Conservation (phyloP, 1,140 invertebrate genomes). For the Trypoxylus dichotomus region DNA sequence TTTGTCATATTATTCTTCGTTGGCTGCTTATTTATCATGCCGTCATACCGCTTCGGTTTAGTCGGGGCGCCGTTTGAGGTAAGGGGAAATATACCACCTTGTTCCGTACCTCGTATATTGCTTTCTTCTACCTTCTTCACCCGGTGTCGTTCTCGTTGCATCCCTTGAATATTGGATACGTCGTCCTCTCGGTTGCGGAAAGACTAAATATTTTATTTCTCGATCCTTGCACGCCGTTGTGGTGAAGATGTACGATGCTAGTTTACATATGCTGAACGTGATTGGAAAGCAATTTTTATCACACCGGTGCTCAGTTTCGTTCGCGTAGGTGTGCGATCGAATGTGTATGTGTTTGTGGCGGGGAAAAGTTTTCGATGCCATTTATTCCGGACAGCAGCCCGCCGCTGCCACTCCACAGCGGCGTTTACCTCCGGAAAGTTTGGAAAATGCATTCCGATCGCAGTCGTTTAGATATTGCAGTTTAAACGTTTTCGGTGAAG, state of each 20-base stretch:
- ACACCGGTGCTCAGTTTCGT: slow-evolving; percentile 28
- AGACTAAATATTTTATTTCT: slow-evolving; percentile 8
- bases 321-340: background rate
- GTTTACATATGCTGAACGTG: slow-evolving; percentile 49
- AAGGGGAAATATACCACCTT: background rate
- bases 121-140: background rate
- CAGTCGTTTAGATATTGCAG: slow-evolving; percentile 13
- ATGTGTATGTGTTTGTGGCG: background rate
- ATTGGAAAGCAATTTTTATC: slow-evolving; percentile 45
- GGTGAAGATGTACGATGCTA: slow-evolving; percentile 40
- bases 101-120: background rate
- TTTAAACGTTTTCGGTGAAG: slow-evolving; percentile 9
- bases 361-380: slow-evolving; percentile 16
- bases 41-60: background rate
- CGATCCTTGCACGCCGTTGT: background rate
- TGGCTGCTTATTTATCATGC: background rate
- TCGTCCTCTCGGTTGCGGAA: background rate
- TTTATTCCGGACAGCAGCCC: background rate
- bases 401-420: background rate
- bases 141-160: background rate
- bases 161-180: background rate
- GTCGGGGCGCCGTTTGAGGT: background rate
- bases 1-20: slow-evolving; percentile 7
- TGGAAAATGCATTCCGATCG: slow-evolving; percentile 7
- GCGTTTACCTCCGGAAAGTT: slow-evolving; percentile 11